Base-by-base conservation (phyloP, 1,140 invertebrate species). In the Papilio polytes region DNA sequence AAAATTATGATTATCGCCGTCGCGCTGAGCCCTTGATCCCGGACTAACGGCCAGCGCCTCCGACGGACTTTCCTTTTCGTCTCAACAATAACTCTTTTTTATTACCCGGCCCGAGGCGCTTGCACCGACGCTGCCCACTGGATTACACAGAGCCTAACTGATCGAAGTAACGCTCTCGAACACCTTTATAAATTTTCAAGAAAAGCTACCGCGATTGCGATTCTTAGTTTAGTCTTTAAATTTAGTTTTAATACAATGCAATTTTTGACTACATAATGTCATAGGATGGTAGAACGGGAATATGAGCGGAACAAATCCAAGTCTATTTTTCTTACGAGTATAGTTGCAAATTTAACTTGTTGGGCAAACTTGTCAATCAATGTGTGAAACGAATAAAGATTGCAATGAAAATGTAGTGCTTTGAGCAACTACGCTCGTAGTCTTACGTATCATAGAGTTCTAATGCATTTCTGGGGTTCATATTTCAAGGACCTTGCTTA, bases 1-100 rank as follows among this genome's bases (percentile, higher is more conserved):
- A 95, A 95, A 95, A 95, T 95, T 95, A 95, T 95, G 94, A 95
- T 95, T 95, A 95, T 95, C 92, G 92, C 91, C 88, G 87, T 79
- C 87, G 88, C 85, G 85, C 90, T 93, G 92, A 94, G 89, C 94
- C 87, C 88, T 95, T 95, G 92, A 95, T 93, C 94, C 92, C 87
- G 88, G 91, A 93, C 92, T 94, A 94, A 93, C 91, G 93, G 91
- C 87, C 41, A 83, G 83, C 79, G 85, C 84, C 87, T 85, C 87
- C 81, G 89, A 90, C 88, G 81, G 89, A 94, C 92, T 95, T 94
- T 93, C 92, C 91, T 94, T 94, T 94, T 94, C 92, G 90, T 92
- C 89, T 89, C 77, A 89, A 93, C 92, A 92, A 95, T 95, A 95
- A 95, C 94, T 95, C 94, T 95, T 95, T 95, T 95, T 95, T 95